Evolutionary conservation across 2,113 vertebrate species (phyloP).

Genomic region (Ivindomyrus marchei): DNA sequence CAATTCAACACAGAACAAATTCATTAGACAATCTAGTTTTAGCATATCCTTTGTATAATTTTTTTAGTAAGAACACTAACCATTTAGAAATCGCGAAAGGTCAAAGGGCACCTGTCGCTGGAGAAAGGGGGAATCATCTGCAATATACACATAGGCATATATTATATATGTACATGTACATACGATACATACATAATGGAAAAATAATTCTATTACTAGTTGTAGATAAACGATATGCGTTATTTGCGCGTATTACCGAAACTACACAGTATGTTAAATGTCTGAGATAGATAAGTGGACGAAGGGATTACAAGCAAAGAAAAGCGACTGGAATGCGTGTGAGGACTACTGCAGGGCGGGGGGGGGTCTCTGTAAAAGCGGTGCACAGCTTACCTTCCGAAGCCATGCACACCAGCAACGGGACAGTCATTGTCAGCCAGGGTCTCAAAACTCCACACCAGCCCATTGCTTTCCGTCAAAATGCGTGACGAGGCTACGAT

Average conservation of each 20-base stretch:
- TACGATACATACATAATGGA: neutral
- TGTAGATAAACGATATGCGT: neutral
- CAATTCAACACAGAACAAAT: neutral
- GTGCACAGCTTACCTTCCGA: neutral
- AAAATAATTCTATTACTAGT: neutral
- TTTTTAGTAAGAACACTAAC: neutral
- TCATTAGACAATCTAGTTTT: neutral
- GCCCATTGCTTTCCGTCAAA: neutral
- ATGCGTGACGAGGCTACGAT: neutral
- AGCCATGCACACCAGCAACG: neutral
- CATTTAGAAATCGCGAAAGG: neutral
- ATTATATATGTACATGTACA: neutral
- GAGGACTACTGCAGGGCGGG: neutral
- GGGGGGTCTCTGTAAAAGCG: neutral
- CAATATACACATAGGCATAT: neutral
- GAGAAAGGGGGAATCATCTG: neutral
- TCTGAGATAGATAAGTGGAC: neutral
- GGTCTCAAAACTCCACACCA: neutral
- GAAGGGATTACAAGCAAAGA: neutral
- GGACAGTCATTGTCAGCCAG: neutral
- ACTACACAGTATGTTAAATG: neutral
- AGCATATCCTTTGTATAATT: neutral
- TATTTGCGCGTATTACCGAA: neutral
- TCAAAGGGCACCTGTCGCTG: neutral
- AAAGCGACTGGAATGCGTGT: neutral